A percentile compares a stretch with the other conserved stretches of the same genome.
These are phyloP conservation scores for Plagodis pulveraria DNA, from an alignment of 2,888 invertebrate genomes.

Conservation along the genomic window DNA sequence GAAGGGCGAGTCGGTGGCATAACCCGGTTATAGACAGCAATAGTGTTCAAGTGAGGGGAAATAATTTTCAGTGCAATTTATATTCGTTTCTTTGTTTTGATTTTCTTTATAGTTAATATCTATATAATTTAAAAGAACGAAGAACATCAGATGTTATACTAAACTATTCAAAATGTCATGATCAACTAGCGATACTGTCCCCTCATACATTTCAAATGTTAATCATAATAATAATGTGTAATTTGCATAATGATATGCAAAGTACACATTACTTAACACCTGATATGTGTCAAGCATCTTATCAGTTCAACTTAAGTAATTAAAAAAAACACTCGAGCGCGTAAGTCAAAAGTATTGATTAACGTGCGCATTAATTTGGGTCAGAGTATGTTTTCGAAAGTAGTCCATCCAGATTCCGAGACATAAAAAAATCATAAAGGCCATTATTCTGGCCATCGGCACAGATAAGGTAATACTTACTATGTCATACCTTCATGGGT, in stretches of 20 bases:
- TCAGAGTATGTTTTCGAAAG: conserved; percentile 72
- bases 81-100: too few species aligned
- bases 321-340: conserved; percentile 19
- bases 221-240: background rate
- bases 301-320: conserved; percentile 15
- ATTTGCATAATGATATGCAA: conserved; percentile 8
- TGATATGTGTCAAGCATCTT: conserved; percentile 20
- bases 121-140: too few species aligned
- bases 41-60: too few species aligned
- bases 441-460: conserved; percentile 48
- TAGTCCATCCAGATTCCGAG: conserved; percentile 73
- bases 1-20: too few species aligned
- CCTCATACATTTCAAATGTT: too few species aligned
- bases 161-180: too few species aligned
- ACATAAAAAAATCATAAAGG: conserved; percentile 63
- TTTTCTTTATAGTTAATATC: too few species aligned
- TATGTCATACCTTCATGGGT: too few species aligned
- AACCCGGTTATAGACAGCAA: too few species aligned
- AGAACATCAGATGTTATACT: too few species aligned
- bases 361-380: conserved; percentile 58
- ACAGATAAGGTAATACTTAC: conserved; percentile 1
- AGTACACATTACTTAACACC: conserved; percentile 24
- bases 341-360: conserved; percentile 43
- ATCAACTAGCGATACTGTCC: too few species aligned
- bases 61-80: too few species aligned